These are phyloP conservation scores for Hemaris fuciformis DNA, from an alignment of 2,888 invertebrate species.

Conservation along the genomic window DNA sequence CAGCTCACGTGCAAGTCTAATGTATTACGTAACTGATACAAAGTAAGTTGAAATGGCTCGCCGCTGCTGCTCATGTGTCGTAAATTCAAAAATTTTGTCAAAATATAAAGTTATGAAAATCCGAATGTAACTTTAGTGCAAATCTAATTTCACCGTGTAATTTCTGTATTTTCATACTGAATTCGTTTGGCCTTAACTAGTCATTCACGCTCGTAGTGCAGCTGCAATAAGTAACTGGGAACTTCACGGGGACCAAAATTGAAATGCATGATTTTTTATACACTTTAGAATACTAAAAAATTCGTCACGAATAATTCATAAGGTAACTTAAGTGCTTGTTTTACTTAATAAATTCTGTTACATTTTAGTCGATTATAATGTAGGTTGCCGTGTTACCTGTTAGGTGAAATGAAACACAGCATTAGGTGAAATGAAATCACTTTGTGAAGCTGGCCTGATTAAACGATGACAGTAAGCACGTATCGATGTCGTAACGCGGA, in stretches of 20 bases:
- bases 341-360: too few species aligned
- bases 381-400: too few species aligned
- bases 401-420: too few species aligned
- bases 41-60: conserved; percentile 42
- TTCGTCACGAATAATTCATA: too few species aligned
- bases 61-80: conserved; percentile 30
- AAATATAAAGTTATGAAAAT: neutral
- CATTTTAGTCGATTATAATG: too few species aligned
- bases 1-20: conserved; percentile 57
- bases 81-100: neutral
- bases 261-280: neutral
- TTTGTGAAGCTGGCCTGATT: neutral
- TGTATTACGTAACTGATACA: conserved; percentile 52
- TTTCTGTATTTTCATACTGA: neutral
- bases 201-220: neutral
- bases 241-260: neutral
- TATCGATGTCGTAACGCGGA: neutral
- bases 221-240: neutral
- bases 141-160: conserved; percentile 1
- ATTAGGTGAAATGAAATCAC: neutral
- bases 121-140: neutral
- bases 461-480: neutral
- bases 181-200: neutral
- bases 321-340: too few species aligned
- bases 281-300: neutral